Percentiles rank a stretch among this genome's conserved stretches.
These are phyloP conservation scores for Pseudeuparius sepicola DNA, from an alignment of 2,888 invertebrate genomes.

Conservation along the genomic window DNA sequence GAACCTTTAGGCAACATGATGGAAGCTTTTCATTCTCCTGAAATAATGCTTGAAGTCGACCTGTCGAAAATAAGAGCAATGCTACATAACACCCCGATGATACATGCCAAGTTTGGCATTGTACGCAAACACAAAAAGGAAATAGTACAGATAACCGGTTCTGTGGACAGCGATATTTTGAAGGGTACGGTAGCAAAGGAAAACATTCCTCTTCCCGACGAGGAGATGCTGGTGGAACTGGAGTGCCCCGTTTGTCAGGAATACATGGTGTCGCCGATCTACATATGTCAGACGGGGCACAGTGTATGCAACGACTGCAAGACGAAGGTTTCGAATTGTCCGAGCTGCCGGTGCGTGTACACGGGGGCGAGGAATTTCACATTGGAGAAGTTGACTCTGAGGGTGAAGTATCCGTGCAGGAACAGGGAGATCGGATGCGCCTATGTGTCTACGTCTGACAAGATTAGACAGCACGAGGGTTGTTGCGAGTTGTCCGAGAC, in stretches of 20 bases:
- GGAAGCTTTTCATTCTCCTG: slow-evolving; percentile 13
- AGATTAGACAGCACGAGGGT: slow-evolving; percentile 21
- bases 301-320: slow-evolving; percentile 25
- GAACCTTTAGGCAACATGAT: slow-evolving; percentile 18
- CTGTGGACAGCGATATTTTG: slow-evolving; percentile 11
- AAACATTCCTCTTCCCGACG: slow-evolving; percentile 15
- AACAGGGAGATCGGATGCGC: slow-evolving; percentile 24
- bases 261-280: slow-evolving; percentile 26
- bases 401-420: slow-evolving; percentile 23
- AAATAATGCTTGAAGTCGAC: slow-evolving; percentile 21
- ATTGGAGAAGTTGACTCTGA: slow-evolving; percentile 24
- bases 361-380: slow-evolving; percentile 24
- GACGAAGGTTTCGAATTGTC: slow-evolving; percentile 20
- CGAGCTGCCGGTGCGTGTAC: slow-evolving; percentile 21
- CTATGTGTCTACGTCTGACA: slow-evolving; percentile 21
- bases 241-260: slow-evolving; percentile 28
- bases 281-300: slow-evolving; percentile 26
- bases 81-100: slow-evolving; percentile 14
- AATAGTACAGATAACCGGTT: slow-evolving; percentile 20
- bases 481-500: slow-evolving; percentile 21
- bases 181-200: slow-evolving; percentile 5
- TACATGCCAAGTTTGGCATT: slow-evolving; percentile 22
- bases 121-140: slow-evolving; percentile 24
- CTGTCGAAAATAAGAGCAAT: slow-evolving; percentile 19
- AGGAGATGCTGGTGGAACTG: slow-evolving; percentile 24